Percentiles rank a stretch among this genome's conserved stretches.
phyloP scores from a whole-genome alignment of 2,888 invertebrate genomes.

The Periphyllus acericola region DNA sequence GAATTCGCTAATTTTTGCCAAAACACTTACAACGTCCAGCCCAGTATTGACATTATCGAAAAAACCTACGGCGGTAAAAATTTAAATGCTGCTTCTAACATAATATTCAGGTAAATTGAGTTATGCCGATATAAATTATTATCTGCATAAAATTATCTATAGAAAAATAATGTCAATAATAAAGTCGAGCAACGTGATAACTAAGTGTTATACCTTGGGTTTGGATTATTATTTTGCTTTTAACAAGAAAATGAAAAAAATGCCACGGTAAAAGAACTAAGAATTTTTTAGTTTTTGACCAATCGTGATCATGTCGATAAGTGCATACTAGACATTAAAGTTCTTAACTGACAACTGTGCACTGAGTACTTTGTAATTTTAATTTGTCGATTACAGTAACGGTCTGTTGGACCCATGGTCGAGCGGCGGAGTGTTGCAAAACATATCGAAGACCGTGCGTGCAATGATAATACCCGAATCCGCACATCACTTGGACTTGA shows the following conservation, averaged over 20 bases:
- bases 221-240: too few relatives aligned
- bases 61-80: slow-evolving; percentile 84
- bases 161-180: too few relatives aligned
- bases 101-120: slow-evolving; percentile 70
- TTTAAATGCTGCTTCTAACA: slow-evolving; percentile 73
- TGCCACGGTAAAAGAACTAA: too few relatives aligned
- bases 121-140: too few relatives aligned
- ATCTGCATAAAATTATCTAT: too few relatives aligned
- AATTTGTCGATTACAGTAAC: slow-evolving; percentile 72
- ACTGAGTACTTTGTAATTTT: slow-evolving; percentile 6
- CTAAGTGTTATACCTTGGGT: too few relatives aligned
- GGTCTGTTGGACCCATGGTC: slow-evolving; percentile 90
- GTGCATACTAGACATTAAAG: too few relatives aligned
- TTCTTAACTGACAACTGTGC: neutral
- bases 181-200: too few relatives aligned
- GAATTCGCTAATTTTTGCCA: slow-evolving; percentile 76
- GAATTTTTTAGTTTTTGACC: too few relatives aligned
- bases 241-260: too few relatives aligned
- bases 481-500: slow-evolving; percentile 87
- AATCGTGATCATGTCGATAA: too few relatives aligned
- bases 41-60: slow-evolving; percentile 76
- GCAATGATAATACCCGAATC: slow-evolving; percentile 82
- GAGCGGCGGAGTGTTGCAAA: slow-evolving; percentile 81
- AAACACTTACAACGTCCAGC: slow-evolving; percentile 75
- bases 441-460: slow-evolving; percentile 74